Conservation (phyloP, 1,140 invertebrate species). For the Musca vetustissima region DNA sequence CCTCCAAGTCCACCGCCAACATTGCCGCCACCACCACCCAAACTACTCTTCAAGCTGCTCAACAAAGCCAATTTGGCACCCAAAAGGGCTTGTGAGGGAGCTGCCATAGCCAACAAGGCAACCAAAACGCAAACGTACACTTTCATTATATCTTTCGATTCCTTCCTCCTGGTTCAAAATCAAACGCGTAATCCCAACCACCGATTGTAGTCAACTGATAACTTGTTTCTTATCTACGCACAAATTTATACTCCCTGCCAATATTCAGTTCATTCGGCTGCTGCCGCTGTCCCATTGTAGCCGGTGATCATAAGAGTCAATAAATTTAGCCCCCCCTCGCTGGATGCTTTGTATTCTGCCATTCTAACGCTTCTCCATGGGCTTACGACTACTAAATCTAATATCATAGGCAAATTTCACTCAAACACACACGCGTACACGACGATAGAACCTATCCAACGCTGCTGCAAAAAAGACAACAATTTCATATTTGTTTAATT, state of each 20-base stretch:
- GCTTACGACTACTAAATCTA: too few species aligned
- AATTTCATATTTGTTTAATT: constrained; percentile 13
- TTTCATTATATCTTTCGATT: constrained; percentile 1
- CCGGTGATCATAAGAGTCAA: constrained; percentile 10
- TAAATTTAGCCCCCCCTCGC: constrained; percentile 1
- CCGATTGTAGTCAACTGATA: constrained; percentile 14
- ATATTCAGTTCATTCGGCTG: neutral
- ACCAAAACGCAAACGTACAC: constrained; percentile 9
- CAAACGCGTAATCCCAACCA: constrained; percentile 7
- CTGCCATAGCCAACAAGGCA: constrained; percentile 15
- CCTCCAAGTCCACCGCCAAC: too few species aligned
- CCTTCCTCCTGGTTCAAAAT: neutral
- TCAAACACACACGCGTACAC: too few species aligned
- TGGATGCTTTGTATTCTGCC: neutral
- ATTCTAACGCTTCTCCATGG: neutral
- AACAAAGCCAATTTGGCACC: constrained; percentile 16
- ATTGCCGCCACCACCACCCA: neutral
- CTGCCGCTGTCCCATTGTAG: neutral
- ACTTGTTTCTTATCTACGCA: neutral
- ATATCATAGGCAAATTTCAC: too few species aligned
- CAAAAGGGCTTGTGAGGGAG: constrained; percentile 4
- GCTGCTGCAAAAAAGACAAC: neutral
- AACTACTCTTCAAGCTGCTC: neutral
- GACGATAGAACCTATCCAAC: too few species aligned
- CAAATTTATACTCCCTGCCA: constrained; percentile 14